Base-by-base conservation (phyloP, 2,888 invertebrate species). In the Elysia crispata region DNA sequence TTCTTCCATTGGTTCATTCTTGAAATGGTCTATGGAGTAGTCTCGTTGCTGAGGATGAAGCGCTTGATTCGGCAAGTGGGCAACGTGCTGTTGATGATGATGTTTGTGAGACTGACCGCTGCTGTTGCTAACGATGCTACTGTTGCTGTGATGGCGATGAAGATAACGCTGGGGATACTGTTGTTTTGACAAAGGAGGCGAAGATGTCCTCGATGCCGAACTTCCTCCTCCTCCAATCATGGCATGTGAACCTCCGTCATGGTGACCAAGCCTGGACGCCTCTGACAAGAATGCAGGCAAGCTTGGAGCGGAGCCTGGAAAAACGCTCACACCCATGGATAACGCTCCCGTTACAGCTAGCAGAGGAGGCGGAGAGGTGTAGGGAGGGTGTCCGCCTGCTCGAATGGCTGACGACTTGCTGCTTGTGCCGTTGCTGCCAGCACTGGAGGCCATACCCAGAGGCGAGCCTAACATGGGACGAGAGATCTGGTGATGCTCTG, bases 321-420 rank as follows among this genome's bases (percentile, higher is more conserved):
- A 80, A 33, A 81, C 72, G 41, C 77, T 60, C 77, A 82, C 33
- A 70, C 75, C 75, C 77, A 83, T 67, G 6, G 82, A 82, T 72
- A 82, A 28, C 30, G 80, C 76, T 8, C 81, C 79, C 20, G 79
- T 62, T 23, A 84, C 83, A 28, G 84, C 76, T 31, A 85, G 74
- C 60, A 85, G 70, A 18, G 85, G 84, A 1, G 84, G 84, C 11
- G 84, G 84, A 18, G 84, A 83, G n/a, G 79, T 75, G 75, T 82
- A 83, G 1, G 81, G 62, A 11, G 41, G 41, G 11, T 41, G 41
- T 41, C 41, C 41, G 41, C 41, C 41, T 41, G 41, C 41, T 41
- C 41, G 3, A n/a, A 77, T 49, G 31, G 64, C 41, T 15, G 74
- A 25, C 13, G 54, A 20, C 23, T 57, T 1, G 1, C 25, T 60